These are phyloP conservation scores for Australoheros scitulus DNA, from an alignment of 2,113 vertebrate genomes.

Conservation along the genomic window DNA sequence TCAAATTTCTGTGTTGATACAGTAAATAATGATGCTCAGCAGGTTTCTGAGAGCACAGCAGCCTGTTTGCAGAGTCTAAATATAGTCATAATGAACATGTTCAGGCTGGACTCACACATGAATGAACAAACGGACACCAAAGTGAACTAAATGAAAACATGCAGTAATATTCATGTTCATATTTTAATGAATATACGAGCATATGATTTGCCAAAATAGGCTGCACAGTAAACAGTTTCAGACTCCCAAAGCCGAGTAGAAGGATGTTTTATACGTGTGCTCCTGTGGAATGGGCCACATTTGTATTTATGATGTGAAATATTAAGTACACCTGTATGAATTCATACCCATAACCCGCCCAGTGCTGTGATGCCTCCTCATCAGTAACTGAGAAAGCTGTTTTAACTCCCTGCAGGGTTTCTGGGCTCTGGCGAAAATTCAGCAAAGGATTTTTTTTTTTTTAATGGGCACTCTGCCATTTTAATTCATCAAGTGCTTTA, in stretches of 20 bases:
- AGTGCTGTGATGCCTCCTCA: background rate
- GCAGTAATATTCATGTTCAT: background rate
- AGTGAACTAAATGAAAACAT: background rate
- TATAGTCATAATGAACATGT: background rate
- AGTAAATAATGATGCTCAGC: background rate
- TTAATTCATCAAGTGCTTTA: conserved; percentile 73
- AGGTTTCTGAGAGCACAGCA: background rate
- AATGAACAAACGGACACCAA: background rate
- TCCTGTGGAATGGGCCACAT: too few relatives aligned
- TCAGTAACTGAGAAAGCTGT: conserved; percentile 12
- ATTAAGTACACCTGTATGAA: background rate
- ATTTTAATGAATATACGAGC: background rate
- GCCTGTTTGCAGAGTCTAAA: background rate
- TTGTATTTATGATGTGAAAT: background rate
- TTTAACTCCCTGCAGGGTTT: background rate
- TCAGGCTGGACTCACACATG: background rate
- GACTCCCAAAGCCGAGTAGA: too few relatives aligned
- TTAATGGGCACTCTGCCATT: conserved; percentile 69
- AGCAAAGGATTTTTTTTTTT: background rate
- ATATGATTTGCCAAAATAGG: background rate
- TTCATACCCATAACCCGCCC: background rate
- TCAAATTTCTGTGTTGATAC: background rate
- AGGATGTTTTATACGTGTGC: background rate
- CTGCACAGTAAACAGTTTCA: background rate
- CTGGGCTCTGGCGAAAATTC: conserved; percentile 13